phyloP scores from a whole-genome alignment of 2,797 vertebrate species.

The Chiloscyllium punctatum region DNA sequence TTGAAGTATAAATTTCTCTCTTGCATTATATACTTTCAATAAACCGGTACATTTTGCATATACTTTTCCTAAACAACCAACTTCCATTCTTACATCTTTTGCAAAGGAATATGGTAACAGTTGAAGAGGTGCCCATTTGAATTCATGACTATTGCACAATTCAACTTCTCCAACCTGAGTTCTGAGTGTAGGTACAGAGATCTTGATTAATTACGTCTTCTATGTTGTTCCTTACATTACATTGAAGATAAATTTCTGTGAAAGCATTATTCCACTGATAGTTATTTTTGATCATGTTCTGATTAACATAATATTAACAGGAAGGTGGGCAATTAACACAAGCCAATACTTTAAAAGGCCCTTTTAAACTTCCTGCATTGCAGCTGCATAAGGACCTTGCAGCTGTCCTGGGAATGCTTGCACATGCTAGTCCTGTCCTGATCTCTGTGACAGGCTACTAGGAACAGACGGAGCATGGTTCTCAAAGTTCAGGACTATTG shows the following conservation, averaged over 20 bases:
- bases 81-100: not conserved
- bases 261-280: not conserved
- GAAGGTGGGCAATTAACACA: not conserved
- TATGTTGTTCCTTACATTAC: not conserved
- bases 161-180: not conserved
- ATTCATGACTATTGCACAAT: not conserved
- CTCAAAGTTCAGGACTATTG: not conserved
- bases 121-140: not conserved
- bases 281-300: not conserved
- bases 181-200: not conserved
- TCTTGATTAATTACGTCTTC: not conserved
- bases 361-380: not conserved
- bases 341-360: not conserved
- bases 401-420: not conserved
- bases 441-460: not conserved
- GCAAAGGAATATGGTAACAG: not conserved
- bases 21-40: not conserved
- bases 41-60: not conserved
- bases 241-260: not conserved
- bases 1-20: not conserved
- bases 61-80: not conserved
- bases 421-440: not conserved
- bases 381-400: not conserved
- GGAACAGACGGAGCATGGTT: not conserved
- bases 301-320: not conserved